phyloP scores from a whole-genome alignment of 2,797 vertebrate species.

The Sphenodon punctatus region DNA sequence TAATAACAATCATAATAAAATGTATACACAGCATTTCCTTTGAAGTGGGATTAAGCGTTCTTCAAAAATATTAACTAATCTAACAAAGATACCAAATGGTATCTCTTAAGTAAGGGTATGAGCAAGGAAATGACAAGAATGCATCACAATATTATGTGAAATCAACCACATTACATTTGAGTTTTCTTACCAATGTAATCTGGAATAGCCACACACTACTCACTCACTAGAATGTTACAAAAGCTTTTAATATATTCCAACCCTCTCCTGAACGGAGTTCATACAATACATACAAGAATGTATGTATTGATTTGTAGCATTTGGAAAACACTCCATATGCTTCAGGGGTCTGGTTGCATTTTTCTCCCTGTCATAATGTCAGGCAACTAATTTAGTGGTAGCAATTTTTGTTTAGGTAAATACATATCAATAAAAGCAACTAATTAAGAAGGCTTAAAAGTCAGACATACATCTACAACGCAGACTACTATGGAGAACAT shows the following conservation, averaged over 20 bases:
- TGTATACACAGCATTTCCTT: not conserved
- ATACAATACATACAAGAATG: not conserved
- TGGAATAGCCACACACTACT: not conserved
- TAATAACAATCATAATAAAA: not conserved
- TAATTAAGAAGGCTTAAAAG: not conserved
- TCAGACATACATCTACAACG: not conserved
- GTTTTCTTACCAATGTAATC: not conserved
- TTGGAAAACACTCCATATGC: not conserved
- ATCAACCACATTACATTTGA: not conserved
- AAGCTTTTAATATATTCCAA: not conserved
- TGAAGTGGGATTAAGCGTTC: not conserved
- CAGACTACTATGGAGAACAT: not conserved
- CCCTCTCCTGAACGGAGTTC: not conserved
- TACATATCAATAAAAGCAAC: not conserved
- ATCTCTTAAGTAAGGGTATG: not conserved
- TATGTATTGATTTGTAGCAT: not conserved
- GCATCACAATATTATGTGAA: accelerated
- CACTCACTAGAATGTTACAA: not conserved
- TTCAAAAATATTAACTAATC: not conserved
- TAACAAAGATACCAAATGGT: not conserved
- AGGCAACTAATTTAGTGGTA: not conserved
- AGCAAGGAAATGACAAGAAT: not conserved
- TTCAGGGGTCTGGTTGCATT: not conserved
- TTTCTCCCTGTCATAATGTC: not conserved
- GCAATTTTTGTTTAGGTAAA: not conserved